phyloP scores from a whole-genome alignment of 2,797 vertebrate species.

The Eremophila alpestris region DNA sequence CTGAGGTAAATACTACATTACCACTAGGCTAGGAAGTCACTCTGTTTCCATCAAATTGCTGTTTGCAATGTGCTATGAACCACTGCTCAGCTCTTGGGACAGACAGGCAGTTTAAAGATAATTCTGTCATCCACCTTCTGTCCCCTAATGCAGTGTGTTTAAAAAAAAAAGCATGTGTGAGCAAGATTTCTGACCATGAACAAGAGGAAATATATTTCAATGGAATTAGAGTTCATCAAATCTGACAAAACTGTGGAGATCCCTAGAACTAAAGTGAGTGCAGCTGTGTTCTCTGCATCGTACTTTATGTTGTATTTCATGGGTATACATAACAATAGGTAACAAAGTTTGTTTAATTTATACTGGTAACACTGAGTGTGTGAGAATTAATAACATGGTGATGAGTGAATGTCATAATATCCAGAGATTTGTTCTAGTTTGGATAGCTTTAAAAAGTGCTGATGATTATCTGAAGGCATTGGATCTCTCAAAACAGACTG shows the following conservation, averaged over 20 bases:
- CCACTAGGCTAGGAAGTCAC: background rate
- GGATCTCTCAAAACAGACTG: background rate
- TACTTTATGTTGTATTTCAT: background rate
- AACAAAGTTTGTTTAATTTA: background rate
- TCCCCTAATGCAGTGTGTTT: background rate
- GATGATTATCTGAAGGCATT: background rate
- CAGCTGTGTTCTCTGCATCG: background rate
- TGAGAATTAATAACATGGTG: background rate
- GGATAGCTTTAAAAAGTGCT: background rate
- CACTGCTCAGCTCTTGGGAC: background rate
- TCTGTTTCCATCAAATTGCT: background rate
- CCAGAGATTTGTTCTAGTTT: background rate
- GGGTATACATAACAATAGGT: background rate
- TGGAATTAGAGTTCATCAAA: background rate
- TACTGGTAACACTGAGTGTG: background rate
- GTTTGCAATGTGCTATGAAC: background rate
- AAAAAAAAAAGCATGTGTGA: background rate
- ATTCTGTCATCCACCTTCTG: background rate
- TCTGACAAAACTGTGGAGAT: background rate
- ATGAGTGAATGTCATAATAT: slow-evolving; percentile 8
- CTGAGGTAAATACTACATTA: background rate
- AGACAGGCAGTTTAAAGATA: background rate
- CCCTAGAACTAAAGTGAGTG: background rate
- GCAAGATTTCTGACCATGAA: background rate
- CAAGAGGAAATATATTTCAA: background rate